Evolutionary conservation across 2,888 invertebrate genomes (phyloP).

Genomic region (Rhamphomyia laevipes): DNA sequence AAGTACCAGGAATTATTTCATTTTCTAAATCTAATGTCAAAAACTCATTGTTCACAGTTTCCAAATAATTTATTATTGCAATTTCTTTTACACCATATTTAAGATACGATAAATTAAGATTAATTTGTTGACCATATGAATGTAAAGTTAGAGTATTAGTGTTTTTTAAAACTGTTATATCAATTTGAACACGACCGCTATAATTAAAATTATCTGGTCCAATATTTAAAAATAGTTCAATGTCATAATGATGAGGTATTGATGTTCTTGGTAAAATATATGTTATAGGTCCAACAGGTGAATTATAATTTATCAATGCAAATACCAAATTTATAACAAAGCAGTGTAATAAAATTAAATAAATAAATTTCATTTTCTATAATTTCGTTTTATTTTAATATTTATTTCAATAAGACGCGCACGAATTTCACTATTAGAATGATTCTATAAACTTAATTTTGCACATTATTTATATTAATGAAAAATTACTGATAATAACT

Average conservation of each 20-base stretch:
- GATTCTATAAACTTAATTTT: too few relatives aligned
- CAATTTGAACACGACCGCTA: conserved; percentile 1
- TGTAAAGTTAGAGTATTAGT: background rate
- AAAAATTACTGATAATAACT: too few relatives aligned
- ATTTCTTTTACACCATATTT: background rate
- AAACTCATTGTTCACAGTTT: background rate
- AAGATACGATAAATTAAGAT: background rate
- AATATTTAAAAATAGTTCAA: background rate
- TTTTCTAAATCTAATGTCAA: background rate
- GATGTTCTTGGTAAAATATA: conserved; percentile 5
- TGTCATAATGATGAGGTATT: conserved; percentile 1
- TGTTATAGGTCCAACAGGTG: background rate
- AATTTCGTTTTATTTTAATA: too few relatives aligned
- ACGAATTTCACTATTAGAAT: too few relatives aligned
- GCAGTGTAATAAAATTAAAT: too few relatives aligned
- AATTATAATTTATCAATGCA: too few relatives aligned
- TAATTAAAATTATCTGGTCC: background rate
- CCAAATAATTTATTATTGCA: background rate
- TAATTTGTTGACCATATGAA: conserved; percentile 1
- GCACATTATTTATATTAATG: too few relatives aligned
- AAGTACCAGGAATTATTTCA: background rate
- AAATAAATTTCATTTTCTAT: too few relatives aligned
- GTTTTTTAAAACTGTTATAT: background rate
- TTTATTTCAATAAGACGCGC: too few relatives aligned
- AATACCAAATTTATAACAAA: too few relatives aligned